These are phyloP conservation scores for Alviniconcha marisindica DNA, from an alignment of 1,140 invertebrate genomes.

Conservation along the genomic window DNA sequence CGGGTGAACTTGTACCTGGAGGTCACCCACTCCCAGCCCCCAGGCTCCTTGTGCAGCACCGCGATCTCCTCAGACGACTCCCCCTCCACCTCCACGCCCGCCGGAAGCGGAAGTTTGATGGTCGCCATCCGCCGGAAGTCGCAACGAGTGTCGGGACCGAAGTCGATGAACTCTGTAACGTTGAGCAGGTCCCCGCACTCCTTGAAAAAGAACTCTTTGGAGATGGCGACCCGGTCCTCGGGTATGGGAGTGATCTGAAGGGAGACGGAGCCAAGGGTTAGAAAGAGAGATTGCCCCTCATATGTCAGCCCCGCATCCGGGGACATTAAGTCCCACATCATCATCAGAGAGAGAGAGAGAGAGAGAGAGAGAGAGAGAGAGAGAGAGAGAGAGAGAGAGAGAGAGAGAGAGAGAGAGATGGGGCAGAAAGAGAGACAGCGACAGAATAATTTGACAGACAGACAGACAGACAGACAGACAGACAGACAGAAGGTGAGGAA, in stretches of 20 bases:
- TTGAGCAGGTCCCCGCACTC: conserved; percentile 63
- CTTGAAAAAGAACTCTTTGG: conserved; percentile 55
- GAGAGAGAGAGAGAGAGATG: no score
- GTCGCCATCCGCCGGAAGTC: conserved; percentile 67
- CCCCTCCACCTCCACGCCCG: conserved; percentile 43
- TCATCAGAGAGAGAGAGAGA: not conserved
- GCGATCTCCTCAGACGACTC: conserved; percentile 56
- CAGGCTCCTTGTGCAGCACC: conserved; percentile 61
- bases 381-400: not conserved
- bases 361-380: not conserved
- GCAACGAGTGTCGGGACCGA: conserved; percentile 53
- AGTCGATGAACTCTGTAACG: conserved; percentile 68
- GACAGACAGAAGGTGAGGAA: no score
- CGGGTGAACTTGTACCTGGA: conserved; percentile 67
- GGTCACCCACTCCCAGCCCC: conserved; percentile 65
- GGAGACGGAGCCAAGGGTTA: not conserved
- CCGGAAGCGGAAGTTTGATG: conserved; percentile 62
- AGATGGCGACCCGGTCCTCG: conserved; percentile 57
- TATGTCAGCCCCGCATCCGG: not conserved
- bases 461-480: no score
- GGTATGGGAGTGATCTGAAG: conserved; percentile 66
- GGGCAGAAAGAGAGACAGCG: no score
- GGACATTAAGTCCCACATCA: no score
- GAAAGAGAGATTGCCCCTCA: not conserved
- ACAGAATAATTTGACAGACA: no score